phyloP scores from a whole-genome alignment of 2,888 invertebrate genomes.

The Leptinotarsa tumamoca region DNA sequence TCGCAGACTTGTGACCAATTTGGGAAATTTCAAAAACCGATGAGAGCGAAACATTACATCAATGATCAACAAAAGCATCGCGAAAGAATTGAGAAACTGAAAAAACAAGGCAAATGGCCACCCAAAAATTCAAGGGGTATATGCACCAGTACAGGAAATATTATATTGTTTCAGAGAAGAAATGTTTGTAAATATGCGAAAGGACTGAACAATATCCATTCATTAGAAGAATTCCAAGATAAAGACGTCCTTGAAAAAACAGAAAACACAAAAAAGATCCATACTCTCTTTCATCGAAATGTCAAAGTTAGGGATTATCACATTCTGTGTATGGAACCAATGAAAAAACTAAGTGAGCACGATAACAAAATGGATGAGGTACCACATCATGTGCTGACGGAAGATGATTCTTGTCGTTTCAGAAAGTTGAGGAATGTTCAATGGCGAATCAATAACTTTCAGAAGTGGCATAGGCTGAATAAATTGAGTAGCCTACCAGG shows the following conservation, averaged over 20 bases:
- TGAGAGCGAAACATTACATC: conserved; percentile 45
- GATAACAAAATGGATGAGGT: conserved; percentile 30
- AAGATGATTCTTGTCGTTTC: conserved; percentile 35
- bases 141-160: conserved; percentile 1
- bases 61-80: conserved; percentile 42
- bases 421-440: conserved; percentile 39
- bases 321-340: conserved; percentile 37
- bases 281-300: neutral
- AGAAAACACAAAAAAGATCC: neutral
- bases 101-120: conserved; percentile 44
- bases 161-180: conserved; percentile 13
- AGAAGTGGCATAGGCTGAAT: conserved; percentile 44
- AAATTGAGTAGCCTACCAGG: conserved; percentile 22
- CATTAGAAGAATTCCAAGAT: neutral
- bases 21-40: conserved; percentile 44
- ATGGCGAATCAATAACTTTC: conserved; percentile 45
- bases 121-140: conserved; percentile 28
- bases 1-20: conserved; percentile 51
- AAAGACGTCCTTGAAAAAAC: neutral
- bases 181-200: neutral
- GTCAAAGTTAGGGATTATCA: conserved; percentile 41
- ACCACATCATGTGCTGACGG: conserved; percentile 30
- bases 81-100: conserved; percentile 41
- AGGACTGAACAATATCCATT: neutral
- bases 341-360: conserved; percentile 28